A percentile compares a stretch with the other conserved stretches of the same genome.
phyloP scores from a whole-genome alignment of 2,797 vertebrate species.

The Sebastes vulpes region DNA sequence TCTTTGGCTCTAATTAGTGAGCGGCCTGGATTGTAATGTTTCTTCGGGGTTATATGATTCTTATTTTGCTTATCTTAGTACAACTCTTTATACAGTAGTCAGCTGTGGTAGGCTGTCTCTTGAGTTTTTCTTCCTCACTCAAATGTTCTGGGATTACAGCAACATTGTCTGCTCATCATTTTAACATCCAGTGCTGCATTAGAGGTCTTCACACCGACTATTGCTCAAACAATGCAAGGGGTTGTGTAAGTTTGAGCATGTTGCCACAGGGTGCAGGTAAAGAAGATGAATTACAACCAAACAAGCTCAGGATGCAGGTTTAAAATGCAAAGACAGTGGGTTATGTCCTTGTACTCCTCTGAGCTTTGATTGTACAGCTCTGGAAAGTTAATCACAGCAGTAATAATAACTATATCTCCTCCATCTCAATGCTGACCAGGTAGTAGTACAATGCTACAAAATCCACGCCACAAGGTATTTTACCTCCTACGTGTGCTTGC shows the following conservation, averaged over 20 bases:
- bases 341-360: conserved; percentile 34
- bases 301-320: conserved; percentile 3
- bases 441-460: background rate
- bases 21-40: conserved; percentile 8
- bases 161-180: conserved; percentile 40
- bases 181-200: conserved; percentile 7
- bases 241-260: conserved; percentile 12
- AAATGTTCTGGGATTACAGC: conserved; percentile 35
- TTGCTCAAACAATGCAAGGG: conserved; percentile 9
- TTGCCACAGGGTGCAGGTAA: conserved; percentile 17
- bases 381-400: conserved; percentile 38
- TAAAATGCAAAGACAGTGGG: conserved; percentile 29
- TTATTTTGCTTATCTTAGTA: conserved; percentile 21
- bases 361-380: conserved; percentile 20
- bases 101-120: background rate
- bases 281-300: conserved; percentile 26
- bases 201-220: background rate
- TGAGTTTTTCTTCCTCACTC: conserved; percentile 7
- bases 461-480: background rate
- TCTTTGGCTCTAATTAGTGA: conserved; percentile 62
- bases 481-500: background rate
- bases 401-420: conserved; percentile 12
- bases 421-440: background rate
- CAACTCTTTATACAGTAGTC: background rate
- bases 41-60: conserved; percentile 21